Conservation (phyloP, 2,797 vertebrate species). For the Diplodus sargus region DNA sequence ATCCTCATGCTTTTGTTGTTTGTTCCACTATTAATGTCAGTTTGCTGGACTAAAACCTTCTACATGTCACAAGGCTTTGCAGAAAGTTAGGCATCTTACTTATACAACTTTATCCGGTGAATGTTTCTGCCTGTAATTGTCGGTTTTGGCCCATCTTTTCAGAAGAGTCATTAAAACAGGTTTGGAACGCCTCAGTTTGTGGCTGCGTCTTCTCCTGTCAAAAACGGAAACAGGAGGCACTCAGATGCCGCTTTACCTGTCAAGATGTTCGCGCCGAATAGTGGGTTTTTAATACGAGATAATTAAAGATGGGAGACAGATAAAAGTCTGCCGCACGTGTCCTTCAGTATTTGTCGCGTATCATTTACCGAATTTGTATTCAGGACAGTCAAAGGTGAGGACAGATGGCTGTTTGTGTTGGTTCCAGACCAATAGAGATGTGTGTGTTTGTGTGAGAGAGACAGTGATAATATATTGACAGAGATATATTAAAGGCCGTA, state of each 20-base stretch:
- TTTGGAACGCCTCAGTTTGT: conserved; percentile 1
- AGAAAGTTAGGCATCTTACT: neutral
- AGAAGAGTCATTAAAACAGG: conserved; percentile 23
- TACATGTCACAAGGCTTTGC: neutral
- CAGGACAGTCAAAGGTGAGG: conserved; percentile 32
- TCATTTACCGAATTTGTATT: conserved; percentile 46
- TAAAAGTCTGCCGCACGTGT: neutral
- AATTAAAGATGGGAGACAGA: conserved; percentile 26
- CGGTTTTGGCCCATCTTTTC: neutral
- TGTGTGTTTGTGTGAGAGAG: conserved; percentile 3
- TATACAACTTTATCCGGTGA: neutral
- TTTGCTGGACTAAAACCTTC: conserved; percentile 14
- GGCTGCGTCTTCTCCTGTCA: conserved; percentile 16
- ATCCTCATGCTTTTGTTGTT: conserved; percentile 17
- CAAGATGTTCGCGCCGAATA: conserved; percentile 16
- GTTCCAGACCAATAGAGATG: neutral
- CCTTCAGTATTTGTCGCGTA: neutral
- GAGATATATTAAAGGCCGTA: conserved; percentile 58
- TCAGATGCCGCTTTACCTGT: conserved; percentile 29
- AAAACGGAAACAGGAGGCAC: conserved; percentile 8
- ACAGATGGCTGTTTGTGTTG: conserved; percentile 50
- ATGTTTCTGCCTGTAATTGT: conserved; percentile 18
- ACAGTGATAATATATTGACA: conserved; percentile 50
- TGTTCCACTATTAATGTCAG: conserved; percentile 16
- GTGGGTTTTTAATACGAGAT: conserved; percentile 20